Conservation (phyloP, 2,797 vertebrate species). For the Tamandua tetradactyla region DNA sequence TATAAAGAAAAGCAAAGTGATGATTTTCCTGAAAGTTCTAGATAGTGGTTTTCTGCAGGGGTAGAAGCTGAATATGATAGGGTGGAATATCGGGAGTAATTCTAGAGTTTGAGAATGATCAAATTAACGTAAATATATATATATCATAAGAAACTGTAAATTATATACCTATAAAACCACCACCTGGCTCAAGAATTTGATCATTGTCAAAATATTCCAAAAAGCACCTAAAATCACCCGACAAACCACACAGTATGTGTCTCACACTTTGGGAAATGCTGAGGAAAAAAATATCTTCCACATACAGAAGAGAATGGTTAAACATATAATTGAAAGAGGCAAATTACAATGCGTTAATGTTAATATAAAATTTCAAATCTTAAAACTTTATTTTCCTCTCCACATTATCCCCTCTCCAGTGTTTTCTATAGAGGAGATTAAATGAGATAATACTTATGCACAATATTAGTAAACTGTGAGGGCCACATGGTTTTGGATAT, state of each 20-base stretch:
- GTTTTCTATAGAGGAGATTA: background rate
- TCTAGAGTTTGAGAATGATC: fast-evolving
- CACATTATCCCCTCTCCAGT: background rate
- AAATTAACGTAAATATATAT: background rate
- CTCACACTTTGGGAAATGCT: background rate
- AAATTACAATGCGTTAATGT: background rate
- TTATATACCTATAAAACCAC: background rate
- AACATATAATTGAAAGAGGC: background rate
- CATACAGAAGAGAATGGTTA: background rate
- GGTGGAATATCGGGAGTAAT: too few species aligned
- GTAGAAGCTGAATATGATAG: background rate
- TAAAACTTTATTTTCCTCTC: background rate
- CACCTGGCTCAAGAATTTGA: fast-evolving
- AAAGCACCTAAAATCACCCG: background rate
- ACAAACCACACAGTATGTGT: background rate
- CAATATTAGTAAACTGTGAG: background rate
- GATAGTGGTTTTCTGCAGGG: background rate
- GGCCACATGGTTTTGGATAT: background rate
- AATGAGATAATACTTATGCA: background rate
- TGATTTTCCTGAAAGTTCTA: background rate
- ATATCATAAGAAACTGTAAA: background rate
- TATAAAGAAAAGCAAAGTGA: background rate
- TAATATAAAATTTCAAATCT: background rate
- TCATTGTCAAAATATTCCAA: background rate
- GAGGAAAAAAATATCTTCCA: background rate